Base-by-base conservation (phyloP, 2,888 invertebrate species). In the Thelaira solivaga region DNA sequence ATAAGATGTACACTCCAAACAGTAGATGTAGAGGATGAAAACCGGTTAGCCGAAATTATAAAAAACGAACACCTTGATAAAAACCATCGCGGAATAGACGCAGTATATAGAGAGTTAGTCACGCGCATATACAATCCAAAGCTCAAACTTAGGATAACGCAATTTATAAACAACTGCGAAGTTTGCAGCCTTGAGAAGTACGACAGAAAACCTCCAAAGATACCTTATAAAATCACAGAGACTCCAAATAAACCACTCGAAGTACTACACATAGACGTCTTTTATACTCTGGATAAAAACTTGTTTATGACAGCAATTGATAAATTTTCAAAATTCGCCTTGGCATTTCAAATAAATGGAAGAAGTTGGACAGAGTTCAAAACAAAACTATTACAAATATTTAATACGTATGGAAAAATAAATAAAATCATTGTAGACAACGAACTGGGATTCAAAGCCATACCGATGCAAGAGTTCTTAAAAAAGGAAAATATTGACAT, bases 191-290 rank as follows among this genome's bases (percentile, higher is more conserved):
- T 51, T 4, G 51, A 51, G 20, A 51, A 47, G 8, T 47, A 47
- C 8, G 47, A 47, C 2, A 47, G 47, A 16, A 47, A 26, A 47
- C 47, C 47, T 26, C 51, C 59, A 4, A 79, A 72, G 55, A 76
- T 61, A 10, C 64, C 72, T 39, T 81, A 81, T 13, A 80, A 83
- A 51, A 24, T 83, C 2, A 83, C 83, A 0, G 80, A 81, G 65
- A 82, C 82, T n/a, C n/a, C n/a, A n/a, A n/a, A n/a, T n/a, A n/a
- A n/a, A n/a, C n/a, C n/a, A n/a, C n/a, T n/a, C n/a, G n/a, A n/a
- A n/a, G n/a, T n/a, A n/a, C n/a, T n/a, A n/a, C n/a, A n/a, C n/a
- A 4, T 34, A 2, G 34, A 34, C n/a, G n/a, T 55, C 10, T 67
- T 65, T 22, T 65, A 53, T 18, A 39, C 53, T 26, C 18, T 65